Conservation (phyloP, 2,888 invertebrate species). For the Habrosyne pyritoides region DNA sequence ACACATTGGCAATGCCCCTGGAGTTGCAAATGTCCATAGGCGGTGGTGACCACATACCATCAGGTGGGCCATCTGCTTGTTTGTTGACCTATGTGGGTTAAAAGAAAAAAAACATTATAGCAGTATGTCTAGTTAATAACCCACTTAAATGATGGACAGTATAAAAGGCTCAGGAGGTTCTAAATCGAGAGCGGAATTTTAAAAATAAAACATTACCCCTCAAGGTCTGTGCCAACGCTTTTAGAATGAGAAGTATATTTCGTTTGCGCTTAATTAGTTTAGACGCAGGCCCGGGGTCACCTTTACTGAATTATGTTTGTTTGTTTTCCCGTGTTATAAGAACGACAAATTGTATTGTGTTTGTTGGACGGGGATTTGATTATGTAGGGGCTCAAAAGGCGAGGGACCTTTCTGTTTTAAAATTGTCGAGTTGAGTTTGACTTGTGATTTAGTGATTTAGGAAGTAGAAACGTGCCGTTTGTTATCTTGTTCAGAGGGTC, state of each 20-base stretch:
- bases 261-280: slow-evolving; percentile 64
- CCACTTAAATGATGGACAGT: too few species aligned
- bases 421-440: neutral
- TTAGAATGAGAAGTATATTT: slow-evolving; percentile 47
- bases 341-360: slow-evolving; percentile 30
- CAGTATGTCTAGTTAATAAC: too few species aligned
- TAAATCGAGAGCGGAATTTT: neutral
- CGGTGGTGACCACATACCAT: too few species aligned
- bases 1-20: too few species aligned
- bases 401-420: slow-evolving; percentile 9
- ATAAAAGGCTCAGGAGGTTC: neutral
- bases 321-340: slow-evolving; percentile 48
- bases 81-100: too few species aligned
- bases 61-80: too few species aligned
- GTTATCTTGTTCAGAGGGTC: neutral
- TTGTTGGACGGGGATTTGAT: slow-evolving; percentile 22
- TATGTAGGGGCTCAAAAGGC: slow-evolving; percentile 24
- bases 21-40: too few species aligned
- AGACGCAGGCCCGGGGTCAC: slow-evolving; percentile 47
- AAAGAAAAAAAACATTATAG: too few species aligned
- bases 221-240: slow-evolving; percentile 15
- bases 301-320: slow-evolving; percentile 62
- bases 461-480: neutral
- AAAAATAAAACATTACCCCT: slow-evolving; percentile 17
- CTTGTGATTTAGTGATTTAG: neutral